These are phyloP conservation scores for Maniola hyperantus DNA, from an alignment of 2,888 invertebrate species.

Conservation along the genomic window DNA sequence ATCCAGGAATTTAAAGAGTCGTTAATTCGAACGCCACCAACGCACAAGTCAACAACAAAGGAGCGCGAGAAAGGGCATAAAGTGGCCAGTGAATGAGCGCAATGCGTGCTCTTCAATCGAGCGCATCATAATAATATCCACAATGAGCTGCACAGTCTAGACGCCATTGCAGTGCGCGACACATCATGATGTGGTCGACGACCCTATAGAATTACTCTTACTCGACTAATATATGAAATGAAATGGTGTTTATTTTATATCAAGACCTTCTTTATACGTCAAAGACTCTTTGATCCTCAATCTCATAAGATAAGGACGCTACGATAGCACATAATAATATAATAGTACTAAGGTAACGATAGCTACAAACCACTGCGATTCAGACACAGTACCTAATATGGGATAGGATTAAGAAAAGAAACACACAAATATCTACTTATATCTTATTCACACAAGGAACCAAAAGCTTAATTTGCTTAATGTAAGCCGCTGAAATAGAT, in stretches of 20 bases:
- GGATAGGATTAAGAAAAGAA: too few species aligned
- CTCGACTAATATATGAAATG: background rate
- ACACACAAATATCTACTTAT: too few species aligned
- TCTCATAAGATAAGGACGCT: background rate
- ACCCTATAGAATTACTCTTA: background rate
- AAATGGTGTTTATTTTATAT: background rate
- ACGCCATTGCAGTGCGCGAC: constrained; percentile 22
- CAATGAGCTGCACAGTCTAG: constrained; percentile 37
- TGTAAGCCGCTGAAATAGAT: too few species aligned
- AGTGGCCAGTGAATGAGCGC: constrained; percentile 34
- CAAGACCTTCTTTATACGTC: background rate
- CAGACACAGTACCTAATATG: too few species aligned
- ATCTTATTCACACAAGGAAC: too few species aligned
- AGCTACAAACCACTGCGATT: too few species aligned
- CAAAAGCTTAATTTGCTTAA: too few species aligned
- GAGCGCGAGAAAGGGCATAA: constrained; percentile 18
- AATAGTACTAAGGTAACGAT: too few species aligned
- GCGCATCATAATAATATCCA: constrained; percentile 39
- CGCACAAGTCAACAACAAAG: constrained; percentile 23
- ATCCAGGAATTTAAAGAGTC: constrained; percentile 8
- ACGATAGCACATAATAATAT: background rate
- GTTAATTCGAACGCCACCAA: constrained; percentile 17
- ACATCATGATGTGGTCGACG: constrained; percentile 16
- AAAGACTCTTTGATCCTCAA: background rate
- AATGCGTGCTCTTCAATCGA: too few species aligned